phyloP scores from a whole-genome alignment of 2,797 vertebrate genomes.

The Rhincodon typus region DNA sequence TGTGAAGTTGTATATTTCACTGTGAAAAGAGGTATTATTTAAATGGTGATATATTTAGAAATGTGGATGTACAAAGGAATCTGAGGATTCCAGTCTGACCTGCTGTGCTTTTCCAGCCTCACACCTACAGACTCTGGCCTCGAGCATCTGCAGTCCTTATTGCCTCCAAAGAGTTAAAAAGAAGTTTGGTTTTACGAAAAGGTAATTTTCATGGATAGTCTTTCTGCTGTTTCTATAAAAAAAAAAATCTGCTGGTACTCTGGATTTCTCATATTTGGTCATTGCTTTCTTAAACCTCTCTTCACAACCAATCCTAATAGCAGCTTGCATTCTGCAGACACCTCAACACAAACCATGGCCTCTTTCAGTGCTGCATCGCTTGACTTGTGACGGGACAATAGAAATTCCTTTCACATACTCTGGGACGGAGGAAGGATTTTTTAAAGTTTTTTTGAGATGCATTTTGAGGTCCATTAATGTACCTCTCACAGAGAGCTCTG shows the following conservation, averaged over 20 bases:
- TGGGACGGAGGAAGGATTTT: too few relatives aligned
- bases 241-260: not conserved
- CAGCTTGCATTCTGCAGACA: not conserved
- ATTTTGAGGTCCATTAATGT: not conserved
- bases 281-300: not conserved
- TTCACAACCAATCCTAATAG: not conserved
- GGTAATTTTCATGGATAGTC: not conserved
- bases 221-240: not conserved
- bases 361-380: not conserved
- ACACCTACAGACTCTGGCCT: too few relatives aligned
- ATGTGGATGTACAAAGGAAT: too few relatives aligned
- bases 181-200: not conserved
- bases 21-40: too few relatives aligned
- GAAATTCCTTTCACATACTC: not conserved
- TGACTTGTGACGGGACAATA: not conserved
- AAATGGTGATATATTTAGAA: too few relatives aligned
- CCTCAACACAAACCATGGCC: not conserved
- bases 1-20: too few relatives aligned
- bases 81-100: too few relatives aligned
- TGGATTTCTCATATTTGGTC: not conserved
- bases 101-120: too few relatives aligned
- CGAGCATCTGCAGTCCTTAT: too few relatives aligned
- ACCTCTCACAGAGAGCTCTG: not conserved
- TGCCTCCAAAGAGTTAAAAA: not conserved
- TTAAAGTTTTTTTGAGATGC: not conserved